These are phyloP conservation scores for Lerema accius DNA, from an alignment of 1,140 invertebrate genomes.

Conservation along the genomic window DNA sequence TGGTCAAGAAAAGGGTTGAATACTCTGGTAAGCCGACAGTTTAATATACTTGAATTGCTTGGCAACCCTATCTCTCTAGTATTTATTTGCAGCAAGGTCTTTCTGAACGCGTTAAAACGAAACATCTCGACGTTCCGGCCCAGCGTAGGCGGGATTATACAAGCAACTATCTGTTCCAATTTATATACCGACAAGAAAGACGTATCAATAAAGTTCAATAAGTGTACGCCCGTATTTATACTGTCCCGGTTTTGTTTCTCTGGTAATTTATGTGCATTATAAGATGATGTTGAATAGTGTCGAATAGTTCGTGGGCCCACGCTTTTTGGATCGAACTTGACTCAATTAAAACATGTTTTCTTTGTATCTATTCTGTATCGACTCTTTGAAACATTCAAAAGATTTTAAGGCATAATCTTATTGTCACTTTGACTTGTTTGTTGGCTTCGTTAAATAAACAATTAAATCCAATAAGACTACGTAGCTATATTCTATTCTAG, in stretches of 20 bases:
- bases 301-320: neutral
- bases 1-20: no score
- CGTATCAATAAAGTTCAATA: slow-evolving; percentile 33
- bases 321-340: neutral
- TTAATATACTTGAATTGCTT: no score
- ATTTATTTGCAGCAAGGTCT: slow-evolving; percentile 67
- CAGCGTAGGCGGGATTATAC: slow-evolving; percentile 25
- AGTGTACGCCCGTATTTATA: slow-evolving; percentile 25
- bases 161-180: slow-evolving; percentile 32
- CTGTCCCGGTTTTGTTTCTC: slow-evolving; percentile 27
- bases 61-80: slow-evolving; percentile 32
- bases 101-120: slow-evolving; percentile 65
- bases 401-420: neutral
- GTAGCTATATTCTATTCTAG: no score
- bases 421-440: no score
- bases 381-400: neutral
- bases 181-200: slow-evolving; percentile 30
- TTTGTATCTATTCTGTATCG: neutral
- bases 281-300: slow-evolving; percentile 23
- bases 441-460: no score
- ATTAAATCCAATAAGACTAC: no score
- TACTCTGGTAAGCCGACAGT: no score
- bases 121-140: slow-evolving; percentile 37
- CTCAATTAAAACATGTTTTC: neutral
- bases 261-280: slow-evolving; percentile 21